phyloP scores from a whole-genome alignment of 2,113 vertebrate species.

The Rhipidura dahli region DNA sequence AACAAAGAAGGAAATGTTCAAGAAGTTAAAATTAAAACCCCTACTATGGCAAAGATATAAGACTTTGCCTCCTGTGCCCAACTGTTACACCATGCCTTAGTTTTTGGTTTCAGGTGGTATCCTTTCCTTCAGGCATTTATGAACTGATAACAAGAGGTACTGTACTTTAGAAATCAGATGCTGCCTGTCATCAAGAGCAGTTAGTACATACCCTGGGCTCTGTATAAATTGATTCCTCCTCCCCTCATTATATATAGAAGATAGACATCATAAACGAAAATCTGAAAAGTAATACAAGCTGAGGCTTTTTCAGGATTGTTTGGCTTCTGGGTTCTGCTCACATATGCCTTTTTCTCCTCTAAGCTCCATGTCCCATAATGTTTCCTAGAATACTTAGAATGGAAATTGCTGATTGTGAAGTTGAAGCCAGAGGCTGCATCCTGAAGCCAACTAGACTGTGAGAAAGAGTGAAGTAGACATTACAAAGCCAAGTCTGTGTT shows the following conservation, averaged over 20 bases:
- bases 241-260: not conserved
- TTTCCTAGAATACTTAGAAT: not conserved
- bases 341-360: not conserved
- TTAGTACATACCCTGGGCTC: not conserved
- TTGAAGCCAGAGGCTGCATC: not conserved
- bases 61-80: not conserved
- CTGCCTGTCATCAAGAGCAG: not conserved
- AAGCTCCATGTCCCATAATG: not conserved
- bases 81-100: not conserved
- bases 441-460: not conserved
- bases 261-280: not conserved
- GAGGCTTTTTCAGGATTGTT: not conserved
- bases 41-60: not conserved
- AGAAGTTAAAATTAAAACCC: conserved; percentile 41
- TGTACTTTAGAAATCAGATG: not conserved
- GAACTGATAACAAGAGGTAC: not conserved
- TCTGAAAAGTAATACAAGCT: not conserved
- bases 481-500: not conserved
- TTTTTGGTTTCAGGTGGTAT: not conserved
- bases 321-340: not conserved
- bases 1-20: conserved; percentile 47
- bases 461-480: not conserved
- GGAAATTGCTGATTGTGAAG: not conserved
- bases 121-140: not conserved
- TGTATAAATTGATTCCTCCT: not conserved